Conservation (phyloP, 1,140 invertebrate species). For the Bemisia tabaci region DNA sequence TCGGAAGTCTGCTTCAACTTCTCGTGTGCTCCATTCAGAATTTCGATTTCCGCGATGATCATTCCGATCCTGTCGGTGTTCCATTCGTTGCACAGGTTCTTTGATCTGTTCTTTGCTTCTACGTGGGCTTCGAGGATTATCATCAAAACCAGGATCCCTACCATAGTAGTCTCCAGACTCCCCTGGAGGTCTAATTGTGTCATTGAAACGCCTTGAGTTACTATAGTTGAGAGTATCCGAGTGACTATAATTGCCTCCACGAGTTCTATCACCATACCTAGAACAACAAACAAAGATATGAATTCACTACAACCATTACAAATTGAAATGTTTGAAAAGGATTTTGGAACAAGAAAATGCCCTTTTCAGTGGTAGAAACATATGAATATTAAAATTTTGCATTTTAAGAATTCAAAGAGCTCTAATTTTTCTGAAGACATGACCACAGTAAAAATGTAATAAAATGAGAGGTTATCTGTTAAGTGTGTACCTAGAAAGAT, state of each 20-base stretch:
- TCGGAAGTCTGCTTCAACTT: not conserved
- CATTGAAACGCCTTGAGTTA: not conserved
- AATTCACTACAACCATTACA: no score
- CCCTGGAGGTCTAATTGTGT: not conserved
- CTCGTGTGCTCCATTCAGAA: not conserved
- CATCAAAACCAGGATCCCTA: not conserved
- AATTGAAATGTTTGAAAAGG: not conserved
- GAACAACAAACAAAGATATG: not conserved
- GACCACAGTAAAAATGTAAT: no score
- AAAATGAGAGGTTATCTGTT: no score
- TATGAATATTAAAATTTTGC: no score
- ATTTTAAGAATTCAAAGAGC: no score
- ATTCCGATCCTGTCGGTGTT: not conserved
- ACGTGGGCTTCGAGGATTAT: not conserved
- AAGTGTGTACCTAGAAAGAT: no score
- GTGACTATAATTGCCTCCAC: not conserved
- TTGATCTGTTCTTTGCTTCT: not conserved
- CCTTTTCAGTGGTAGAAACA: no score
- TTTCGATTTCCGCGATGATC: not conserved
- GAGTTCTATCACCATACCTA: not conserved
- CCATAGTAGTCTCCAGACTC: not conserved
- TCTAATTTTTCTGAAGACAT: no score
- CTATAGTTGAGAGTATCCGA: not conserved
- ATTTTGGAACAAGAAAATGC: not conserved
- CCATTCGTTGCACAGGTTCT: not conserved